phyloP scores from a whole-genome alignment of 2,113 vertebrate genomes.

The Albula glossodonta region DNA sequence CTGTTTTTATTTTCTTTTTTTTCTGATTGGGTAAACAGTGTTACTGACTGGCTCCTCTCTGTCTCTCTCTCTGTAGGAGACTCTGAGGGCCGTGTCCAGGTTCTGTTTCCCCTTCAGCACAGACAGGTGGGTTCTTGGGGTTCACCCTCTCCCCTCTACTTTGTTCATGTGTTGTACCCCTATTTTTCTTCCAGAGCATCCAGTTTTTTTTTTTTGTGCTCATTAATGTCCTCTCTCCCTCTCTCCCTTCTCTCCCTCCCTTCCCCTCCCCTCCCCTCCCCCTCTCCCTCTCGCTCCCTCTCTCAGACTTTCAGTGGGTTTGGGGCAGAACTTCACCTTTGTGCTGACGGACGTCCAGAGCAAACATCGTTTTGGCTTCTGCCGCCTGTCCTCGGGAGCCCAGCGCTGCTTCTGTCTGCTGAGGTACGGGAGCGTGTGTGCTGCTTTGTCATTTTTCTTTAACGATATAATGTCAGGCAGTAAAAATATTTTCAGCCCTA shows the following conservation, averaged over 20 bases:
- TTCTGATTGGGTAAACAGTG: too few relatives aligned
- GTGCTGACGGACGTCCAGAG: slow-evolving; percentile 98
- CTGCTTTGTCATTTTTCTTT: too few relatives aligned
- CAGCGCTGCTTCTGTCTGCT: slow-evolving; percentile 86
- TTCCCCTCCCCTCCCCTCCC: neutral
- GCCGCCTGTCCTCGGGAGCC: slow-evolving; percentile 91
- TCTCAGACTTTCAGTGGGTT: slow-evolving; percentile 81
- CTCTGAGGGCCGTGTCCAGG: slow-evolving; percentile 91
- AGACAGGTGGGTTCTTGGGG: slow-evolving; percentile 79
- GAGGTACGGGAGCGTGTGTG: slow-evolving; percentile 55
- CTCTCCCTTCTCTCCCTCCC: too few relatives aligned
- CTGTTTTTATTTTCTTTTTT: neutral
- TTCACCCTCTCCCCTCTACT: too few relatives aligned
- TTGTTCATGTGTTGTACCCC: too few relatives aligned
- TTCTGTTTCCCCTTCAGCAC: slow-evolving; percentile 97
- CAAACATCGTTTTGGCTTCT: slow-evolving; percentile 98
- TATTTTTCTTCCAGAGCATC: too few relatives aligned
- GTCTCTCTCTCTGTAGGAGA: slow-evolving; percentile 78
- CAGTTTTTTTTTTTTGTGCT: too few relatives aligned
- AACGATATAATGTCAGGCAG: too few relatives aligned
- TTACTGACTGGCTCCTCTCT: neutral
- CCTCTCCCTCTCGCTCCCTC: slow-evolving; percentile 3
- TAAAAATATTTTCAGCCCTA: too few relatives aligned
- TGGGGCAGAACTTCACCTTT: slow-evolving; percentile 97
- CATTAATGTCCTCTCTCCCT: too few relatives aligned